Conservation (phyloP, 2,113 vertebrate species). For the Chelonoidis abingdonii region DNA sequence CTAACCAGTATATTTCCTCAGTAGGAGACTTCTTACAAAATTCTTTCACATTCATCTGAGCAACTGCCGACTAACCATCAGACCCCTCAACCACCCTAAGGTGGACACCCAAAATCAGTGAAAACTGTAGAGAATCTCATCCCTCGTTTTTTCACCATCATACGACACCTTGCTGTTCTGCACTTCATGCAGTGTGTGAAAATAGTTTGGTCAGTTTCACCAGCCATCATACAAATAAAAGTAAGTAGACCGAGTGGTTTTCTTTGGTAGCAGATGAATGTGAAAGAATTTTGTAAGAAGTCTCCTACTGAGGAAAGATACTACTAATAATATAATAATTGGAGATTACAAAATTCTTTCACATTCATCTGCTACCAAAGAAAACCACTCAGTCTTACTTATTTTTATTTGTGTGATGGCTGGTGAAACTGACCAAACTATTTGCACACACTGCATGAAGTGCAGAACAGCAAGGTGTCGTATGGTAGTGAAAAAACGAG, state of each 20-base stretch:
- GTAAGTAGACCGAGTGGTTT: neutral
- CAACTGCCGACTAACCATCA: too few relatives aligned
- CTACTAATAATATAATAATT: too few relatives aligned
- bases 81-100: too few relatives aligned
- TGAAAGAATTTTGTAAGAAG: slow-evolving; percentile 31
- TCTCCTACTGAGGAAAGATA: neutral
- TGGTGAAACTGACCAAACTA: neutral
- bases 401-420: neutral
- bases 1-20: slow-evolving; percentile 12
- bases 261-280: neutral
- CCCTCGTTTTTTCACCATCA: neutral
- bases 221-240: neutral
- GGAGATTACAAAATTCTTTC: neutral
- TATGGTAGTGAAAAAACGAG: neutral
- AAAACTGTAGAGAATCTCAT: neutral
- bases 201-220: neutral
- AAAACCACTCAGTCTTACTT: neutral
- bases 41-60: neutral
- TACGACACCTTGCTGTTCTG: neutral
- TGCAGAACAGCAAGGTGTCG: neutral
- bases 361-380: neutral
- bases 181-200: fast-evolving
- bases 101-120: neutral
- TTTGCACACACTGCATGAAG: neutral
- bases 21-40: slow-evolving; percentile 41